Evolutionary conservation across 2,888 invertebrate genomes (phyloP).

Genomic region (Lasioglossum figueresi): DNA sequence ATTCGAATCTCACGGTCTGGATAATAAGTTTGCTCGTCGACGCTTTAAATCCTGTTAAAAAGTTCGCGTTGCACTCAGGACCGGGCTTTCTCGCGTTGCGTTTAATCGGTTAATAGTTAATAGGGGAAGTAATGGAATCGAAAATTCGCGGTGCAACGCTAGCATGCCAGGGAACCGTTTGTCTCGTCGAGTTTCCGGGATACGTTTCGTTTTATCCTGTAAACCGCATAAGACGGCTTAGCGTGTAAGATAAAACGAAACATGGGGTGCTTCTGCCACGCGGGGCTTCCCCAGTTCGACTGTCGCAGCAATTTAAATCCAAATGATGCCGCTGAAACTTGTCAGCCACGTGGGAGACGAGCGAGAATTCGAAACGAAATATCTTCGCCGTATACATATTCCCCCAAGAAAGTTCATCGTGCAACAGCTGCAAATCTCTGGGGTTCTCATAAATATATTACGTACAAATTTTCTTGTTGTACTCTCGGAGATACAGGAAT

Average conservation of each 20-base stretch:
- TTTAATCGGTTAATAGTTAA: slow-evolving; percentile 24
- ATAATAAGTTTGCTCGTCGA: not conserved
- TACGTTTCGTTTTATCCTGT: slow-evolving; percentile 57
- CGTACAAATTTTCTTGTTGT: not conserved
- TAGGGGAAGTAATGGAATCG: slow-evolving; percentile 5
- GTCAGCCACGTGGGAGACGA: not conserved
- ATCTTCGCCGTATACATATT: not conserved
- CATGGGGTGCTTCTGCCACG: slow-evolving; percentile 49
- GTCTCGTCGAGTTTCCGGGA: slow-evolving; percentile 18
- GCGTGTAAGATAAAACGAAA: slow-evolving; percentile 47
- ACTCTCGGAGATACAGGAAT: not conserved
- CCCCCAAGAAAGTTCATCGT: not conserved
- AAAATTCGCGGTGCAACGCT: not conserved
- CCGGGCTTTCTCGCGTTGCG: not conserved
- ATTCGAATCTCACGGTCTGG: not conserved
- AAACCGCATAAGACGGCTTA: slow-evolving; percentile 56
- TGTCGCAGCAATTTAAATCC: slow-evolving; percentile 43
- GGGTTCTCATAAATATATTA: not conserved
- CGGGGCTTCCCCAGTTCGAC: slow-evolving; percentile 56
- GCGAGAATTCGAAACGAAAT: not conserved
- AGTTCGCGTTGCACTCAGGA: not conserved
- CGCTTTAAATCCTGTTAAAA: not conserved
- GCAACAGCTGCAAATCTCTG: not conserved
- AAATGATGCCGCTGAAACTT: slow-evolving; percentile 22
- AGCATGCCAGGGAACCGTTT: slow-evolving; percentile 14